Evolutionary conservation across 2,888 invertebrate species (phyloP), one percentile per base, ranked within the genome.

Genomic region (Clunio marinus): DNA sequence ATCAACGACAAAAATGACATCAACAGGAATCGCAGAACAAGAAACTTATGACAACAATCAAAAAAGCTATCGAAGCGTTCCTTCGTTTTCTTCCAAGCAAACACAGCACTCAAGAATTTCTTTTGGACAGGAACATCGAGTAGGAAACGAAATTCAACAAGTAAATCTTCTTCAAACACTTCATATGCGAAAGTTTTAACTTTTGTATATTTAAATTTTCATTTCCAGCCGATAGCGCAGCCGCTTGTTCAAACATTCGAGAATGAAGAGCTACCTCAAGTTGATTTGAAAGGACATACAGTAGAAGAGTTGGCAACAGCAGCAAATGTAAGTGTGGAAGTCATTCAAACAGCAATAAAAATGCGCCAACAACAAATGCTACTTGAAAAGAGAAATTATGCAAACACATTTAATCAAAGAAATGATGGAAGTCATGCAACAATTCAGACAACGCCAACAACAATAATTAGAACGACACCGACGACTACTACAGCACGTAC

Each of bases 321-420:
- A 3, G 88, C 89, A 15, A 92, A 92, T 74, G 86, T 91, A 22
- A 88, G 88, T 0, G 86, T 88, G 75, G 89, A 89, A 70, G 87
- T 88, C 5, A 83, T 91, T 2, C 88, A 90, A 73, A 85, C 88
- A 8, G 90, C 90, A 0, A 86, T 91, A 66, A 80, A 86, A 2
- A 77, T 87, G 72, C 81, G 87, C 55, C 88, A 89, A 71, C 87
- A 88, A 72, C 88, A 89, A 75, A 74, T 88, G 70, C 74, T 87
- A 74, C 83, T 86, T 73, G 86, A 77, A 70, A 74, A 73, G 63
- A 28, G 32, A 17, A 60, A 15, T 35, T 13, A 55, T 3, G 24
- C 63, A 22, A 51, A 22, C 51, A 13, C 4, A 8, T 8, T 22
- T 4, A 32, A 32, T 5, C 17, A 51, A 22, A 7, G 22, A 22